phyloP scores from a whole-genome alignment of 2,888 invertebrate genomes.

The Petrophora chlorosata region DNA sequence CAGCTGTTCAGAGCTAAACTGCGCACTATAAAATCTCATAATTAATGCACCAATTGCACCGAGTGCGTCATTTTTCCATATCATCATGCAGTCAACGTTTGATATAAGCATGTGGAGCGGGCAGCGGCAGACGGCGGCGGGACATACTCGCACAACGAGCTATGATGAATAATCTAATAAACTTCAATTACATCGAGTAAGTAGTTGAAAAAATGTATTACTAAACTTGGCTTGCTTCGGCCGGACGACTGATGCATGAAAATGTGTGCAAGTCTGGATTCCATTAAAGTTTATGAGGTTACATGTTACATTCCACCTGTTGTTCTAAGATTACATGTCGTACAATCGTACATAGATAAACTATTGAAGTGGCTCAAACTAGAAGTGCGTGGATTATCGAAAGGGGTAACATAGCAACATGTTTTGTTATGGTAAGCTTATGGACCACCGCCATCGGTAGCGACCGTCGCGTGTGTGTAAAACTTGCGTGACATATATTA shows the following conservation, averaged over 20 bases:
- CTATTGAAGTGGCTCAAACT: constrained; percentile 1
- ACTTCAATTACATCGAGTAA: constrained; percentile 32
- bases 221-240: constrained; percentile 26
- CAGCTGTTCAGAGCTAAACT: constrained; percentile 22
- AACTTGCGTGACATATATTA: too few species aligned
- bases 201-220: constrained; percentile 30
- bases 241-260: constrained; percentile 33
- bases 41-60: constrained; percentile 30
- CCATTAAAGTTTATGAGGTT: constrained; percentile 30
- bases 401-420: not conserved
- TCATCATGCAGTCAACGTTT: constrained; percentile 26
- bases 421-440: not conserved
- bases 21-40: constrained; percentile 30
- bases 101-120: constrained; percentile 15
- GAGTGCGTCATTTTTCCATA: constrained; percentile 30
- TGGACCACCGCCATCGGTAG: too few species aligned
- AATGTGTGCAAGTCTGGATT: constrained; percentile 35
- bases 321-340: constrained; percentile 12
- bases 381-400: constrained; percentile 1
- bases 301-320: constrained; percentile 31
- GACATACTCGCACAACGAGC: constrained; percentile 29
- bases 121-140: constrained; percentile 17
- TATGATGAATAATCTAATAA: constrained; percentile 35
- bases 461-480: too few species aligned
- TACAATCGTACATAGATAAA: constrained; percentile 12